Percentiles rank a stretch among this genome's conserved stretches.
Conservation (phyloP, 2,888 invertebrate species). For the Gari tellinella region DNA sequence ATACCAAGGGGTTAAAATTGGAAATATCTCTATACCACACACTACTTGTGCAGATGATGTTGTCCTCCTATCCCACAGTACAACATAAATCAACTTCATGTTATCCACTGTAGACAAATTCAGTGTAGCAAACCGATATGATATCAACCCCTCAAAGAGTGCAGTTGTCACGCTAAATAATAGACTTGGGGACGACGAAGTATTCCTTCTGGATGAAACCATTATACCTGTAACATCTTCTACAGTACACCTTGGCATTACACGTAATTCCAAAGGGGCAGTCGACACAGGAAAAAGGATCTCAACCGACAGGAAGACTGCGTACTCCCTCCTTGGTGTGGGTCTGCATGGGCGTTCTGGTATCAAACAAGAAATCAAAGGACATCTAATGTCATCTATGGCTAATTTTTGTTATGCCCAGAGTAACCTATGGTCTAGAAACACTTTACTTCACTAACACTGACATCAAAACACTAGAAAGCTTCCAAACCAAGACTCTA, state of each 20-base stretch:
- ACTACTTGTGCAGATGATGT: constrained; percentile 19
- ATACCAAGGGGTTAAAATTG: constrained; percentile 9
- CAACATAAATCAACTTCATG: background rate
- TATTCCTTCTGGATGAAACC: background rate
- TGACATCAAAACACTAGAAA: too few relatives aligned
- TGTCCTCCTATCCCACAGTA: background rate
- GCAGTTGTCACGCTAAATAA: background rate
- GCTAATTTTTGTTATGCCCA: constrained; percentile 5
- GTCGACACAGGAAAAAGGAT: background rate
- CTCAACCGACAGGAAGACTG: background rate
- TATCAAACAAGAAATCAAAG: background rate
- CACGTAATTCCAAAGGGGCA: background rate
- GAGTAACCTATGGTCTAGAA: too few relatives aligned
- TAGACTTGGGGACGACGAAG: background rate
- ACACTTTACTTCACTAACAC: too few relatives aligned
- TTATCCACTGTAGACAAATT: background rate
- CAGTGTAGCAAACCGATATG: constrained; percentile 1
- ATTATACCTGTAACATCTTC: background rate
- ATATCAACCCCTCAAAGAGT: constrained; percentile 15
- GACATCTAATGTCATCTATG: constrained; percentile 4
- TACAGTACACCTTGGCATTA: constrained; percentile 9
- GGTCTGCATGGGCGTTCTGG: constrained; percentile 7
- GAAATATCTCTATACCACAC: constrained; percentile 3
- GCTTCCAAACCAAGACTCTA: too few relatives aligned
- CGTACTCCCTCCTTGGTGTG: constrained; percentile 1